phyloP scores from a whole-genome alignment of 2,113 vertebrate genomes.

The Paracanthobrama guichenoti region DNA sequence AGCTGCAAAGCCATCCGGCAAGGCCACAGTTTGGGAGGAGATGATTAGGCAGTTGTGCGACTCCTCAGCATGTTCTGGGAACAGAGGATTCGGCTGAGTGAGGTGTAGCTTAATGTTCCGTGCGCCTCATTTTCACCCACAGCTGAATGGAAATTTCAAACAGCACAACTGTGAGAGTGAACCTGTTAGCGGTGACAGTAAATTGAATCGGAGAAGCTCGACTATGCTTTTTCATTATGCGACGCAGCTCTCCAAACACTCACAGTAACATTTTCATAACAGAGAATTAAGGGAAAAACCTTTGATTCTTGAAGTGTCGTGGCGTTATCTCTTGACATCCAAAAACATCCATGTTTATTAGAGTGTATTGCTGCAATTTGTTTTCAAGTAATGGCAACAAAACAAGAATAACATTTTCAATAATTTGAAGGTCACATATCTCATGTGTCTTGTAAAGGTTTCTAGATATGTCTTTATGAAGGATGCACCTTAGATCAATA shows the following conservation, averaged over 20 bases:
- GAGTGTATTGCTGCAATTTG: not conserved
- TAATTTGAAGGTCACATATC: slow-evolving; percentile 33
- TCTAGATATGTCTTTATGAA: slow-evolving; percentile 29
- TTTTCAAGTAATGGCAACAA: not conserved
- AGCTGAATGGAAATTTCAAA: slow-evolving; percentile 53
- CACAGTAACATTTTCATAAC: slow-evolving; percentile 34
- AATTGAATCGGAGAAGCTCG: slow-evolving; percentile 47
- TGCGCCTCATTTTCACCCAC: slow-evolving; percentile 51
- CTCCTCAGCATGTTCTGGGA: slow-evolving; percentile 45
- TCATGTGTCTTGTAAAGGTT: slow-evolving; percentile 6
- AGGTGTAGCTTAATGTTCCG: slow-evolving; percentile 56
- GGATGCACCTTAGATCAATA: slow-evolving; percentile 18
- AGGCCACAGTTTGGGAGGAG: slow-evolving; percentile 48
- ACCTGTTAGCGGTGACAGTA: slow-evolving; percentile 51
- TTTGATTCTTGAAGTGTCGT: not conserved
- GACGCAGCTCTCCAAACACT: slow-evolving; percentile 6
- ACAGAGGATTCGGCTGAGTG: slow-evolving; percentile 48
- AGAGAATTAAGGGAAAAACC: slow-evolving; percentile 28
- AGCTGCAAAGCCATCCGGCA: slow-evolving; percentile 43
- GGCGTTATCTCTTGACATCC: not conserved
- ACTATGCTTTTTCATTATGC: slow-evolving; percentile 45
- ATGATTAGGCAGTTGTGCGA: slow-evolving; percentile 52
- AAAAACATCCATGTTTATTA: not conserved
- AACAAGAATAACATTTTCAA: slow-evolving; percentile 25
- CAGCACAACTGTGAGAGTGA: slow-evolving; percentile 46